Evolutionary conservation across 2,797 vertebrate species (phyloP).

Genomic region (Syndactyla subalaris): DNA sequence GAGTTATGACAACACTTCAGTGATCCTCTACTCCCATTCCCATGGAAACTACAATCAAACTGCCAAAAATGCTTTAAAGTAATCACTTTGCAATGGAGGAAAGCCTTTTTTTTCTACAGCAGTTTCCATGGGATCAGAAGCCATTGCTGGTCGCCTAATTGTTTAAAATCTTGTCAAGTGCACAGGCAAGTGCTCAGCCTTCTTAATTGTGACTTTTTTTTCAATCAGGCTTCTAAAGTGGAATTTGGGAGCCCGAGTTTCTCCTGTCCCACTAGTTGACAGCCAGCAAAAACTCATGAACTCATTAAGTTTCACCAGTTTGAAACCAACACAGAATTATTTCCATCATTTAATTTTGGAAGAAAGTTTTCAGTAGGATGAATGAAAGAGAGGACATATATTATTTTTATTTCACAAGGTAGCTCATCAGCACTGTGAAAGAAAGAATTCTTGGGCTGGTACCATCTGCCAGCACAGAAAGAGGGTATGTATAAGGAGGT

Average conservation of each 20-base stretch:
- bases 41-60: conserved; percentile 41
- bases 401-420: neutral
- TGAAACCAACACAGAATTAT: neutral
- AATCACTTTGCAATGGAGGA: conserved; percentile 40
- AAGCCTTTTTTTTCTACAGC: neutral
- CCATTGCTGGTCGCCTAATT: conserved; percentile 14
- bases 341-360: neutral
- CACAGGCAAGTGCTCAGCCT: neutral
- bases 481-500: neutral
- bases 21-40: conserved; percentile 18
- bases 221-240: neutral
- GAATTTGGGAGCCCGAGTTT: neutral
- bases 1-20: conserved; percentile 42
- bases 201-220: neutral
- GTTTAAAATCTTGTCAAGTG: conserved; percentile 44
- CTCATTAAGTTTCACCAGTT: neutral
- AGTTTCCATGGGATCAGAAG: conserved; percentile 54
- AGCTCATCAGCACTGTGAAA: neutral
- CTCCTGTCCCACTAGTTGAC: neutral
- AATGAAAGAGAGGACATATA: neutral
- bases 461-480: neutral
- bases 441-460: neutral
- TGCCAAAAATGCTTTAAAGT: conserved; percentile 54
- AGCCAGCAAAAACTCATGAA: neutral
- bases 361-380: neutral